Conservation (phyloP, 2,888 invertebrate species). For the Cecidostiba fungosa region DNA sequence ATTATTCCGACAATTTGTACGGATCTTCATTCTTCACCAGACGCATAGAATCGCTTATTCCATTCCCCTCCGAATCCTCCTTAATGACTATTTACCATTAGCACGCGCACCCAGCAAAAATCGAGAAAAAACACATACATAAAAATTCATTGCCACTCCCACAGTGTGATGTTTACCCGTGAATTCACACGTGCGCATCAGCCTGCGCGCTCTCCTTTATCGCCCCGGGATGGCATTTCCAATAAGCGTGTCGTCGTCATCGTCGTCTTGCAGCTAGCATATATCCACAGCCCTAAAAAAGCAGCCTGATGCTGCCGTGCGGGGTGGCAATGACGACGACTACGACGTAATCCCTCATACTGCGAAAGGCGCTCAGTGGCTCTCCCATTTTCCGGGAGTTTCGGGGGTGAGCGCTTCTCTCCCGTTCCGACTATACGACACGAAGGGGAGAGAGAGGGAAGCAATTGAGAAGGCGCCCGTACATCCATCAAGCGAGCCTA, state of each 20-base stretch:
- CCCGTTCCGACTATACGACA: neutral
- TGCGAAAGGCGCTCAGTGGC: neutral
- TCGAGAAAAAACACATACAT: slow-evolving; percentile 5
- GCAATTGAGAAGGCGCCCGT: slow-evolving; percentile 56
- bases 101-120: neutral
- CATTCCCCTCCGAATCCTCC: neutral
- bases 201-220: slow-evolving; percentile 13
- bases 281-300: slow-evolving; percentile 31
- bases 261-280: neutral
- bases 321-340: slow-evolving; percentile 42
- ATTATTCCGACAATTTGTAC: slow-evolving; percentile 43
- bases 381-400: slow-evolving; percentile 53
- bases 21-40: neutral
- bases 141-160: slow-evolving; percentile 52
- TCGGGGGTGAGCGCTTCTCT: slow-evolving; percentile 1
- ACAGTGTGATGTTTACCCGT: slow-evolving; percentile 17
- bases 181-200: slow-evolving; percentile 57
- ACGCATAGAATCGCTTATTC: neutral
- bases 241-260: slow-evolving; percentile 53
- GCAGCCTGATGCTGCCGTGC: slow-evolving; percentile 2
- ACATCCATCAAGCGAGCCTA: slow-evolving; percentile 62
- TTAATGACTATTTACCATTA: slow-evolving; percentile 53
- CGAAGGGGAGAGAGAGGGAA: slow-evolving; percentile 41
- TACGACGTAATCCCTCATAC: slow-evolving; percentile 60
- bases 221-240: slow-evolving; percentile 51